Base-by-base conservation (phyloP, 53 echinoderm and acorn worm genomes). In the Crossaster papposus region DNA sequence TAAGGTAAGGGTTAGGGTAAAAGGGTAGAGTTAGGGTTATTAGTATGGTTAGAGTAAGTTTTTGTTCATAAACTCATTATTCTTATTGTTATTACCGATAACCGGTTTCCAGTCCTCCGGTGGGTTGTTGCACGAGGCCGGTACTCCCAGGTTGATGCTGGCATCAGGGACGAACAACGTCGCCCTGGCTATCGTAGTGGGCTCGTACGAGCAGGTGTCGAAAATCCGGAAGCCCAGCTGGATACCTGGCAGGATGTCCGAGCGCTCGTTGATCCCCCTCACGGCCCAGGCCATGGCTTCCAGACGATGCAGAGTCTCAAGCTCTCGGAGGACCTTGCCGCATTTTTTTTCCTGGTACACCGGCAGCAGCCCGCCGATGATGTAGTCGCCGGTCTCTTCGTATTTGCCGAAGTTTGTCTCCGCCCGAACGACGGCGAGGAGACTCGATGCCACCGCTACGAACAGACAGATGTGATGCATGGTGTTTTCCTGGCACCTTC, bases 261-360 rank as follows among this genome's bases (percentile, higher is more conserved):
- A 75, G 51, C 92, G 80, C 0, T 79, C 36, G 81, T 96, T 96
- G 85, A 96, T 91, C 32, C 72, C 52, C 9, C 94, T 88, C 7
- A 96, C 78, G 65, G 97, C 97, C 63, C 89, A 96, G n/a, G 90
- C 94, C 91, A 95, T 91, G 3, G 94, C 97, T 55, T 96, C 97
- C 26, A 96, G 80, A 14, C 90, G 93, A 75, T 95, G 92, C 22
- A 96, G 83, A 11, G 94, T 80, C 51, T 92, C 91, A 15, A 95
- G 55, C 50, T 95, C 95, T 12, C 95, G 90, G 76, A 94, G 65
- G 5, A 55, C 71, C 26, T 64, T 51, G 29, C 35, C n/a, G 54
- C 36, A 82, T 0, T 74, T 83, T 7, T 89, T 82, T 35, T 89
- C 83, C 64, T 95, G 86, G 92, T 94, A 95, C 17, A 96, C 73